A percentile compares a stretch with the other conserved stretches of the same genome.
phyloP scores from a whole-genome alignment of 2,888 invertebrate genomes.

The Epirrita christyi region DNA sequence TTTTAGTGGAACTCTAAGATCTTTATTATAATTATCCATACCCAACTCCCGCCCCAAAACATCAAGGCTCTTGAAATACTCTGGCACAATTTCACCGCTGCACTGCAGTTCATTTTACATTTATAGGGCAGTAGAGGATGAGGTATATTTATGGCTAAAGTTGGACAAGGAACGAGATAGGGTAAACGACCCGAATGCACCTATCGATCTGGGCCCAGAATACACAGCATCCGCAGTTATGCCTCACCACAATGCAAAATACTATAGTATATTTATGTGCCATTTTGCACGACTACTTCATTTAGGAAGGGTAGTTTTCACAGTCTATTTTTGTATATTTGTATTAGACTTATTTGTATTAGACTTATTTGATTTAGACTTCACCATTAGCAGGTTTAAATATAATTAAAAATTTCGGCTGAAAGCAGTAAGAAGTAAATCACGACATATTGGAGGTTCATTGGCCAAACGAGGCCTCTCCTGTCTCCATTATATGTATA shows the following conservation, averaged over 20 bases:
- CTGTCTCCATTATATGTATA: neutral
- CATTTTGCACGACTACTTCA: too few relatives aligned
- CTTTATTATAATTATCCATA: too few relatives aligned
- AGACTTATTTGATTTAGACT: too few relatives aligned
- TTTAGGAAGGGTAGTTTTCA: too few relatives aligned
- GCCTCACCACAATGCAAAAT: neutral
- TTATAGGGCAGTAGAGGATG: constrained; percentile 49
- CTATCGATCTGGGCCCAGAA: constrained; percentile 48
- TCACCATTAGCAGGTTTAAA: too few relatives aligned
- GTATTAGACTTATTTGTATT: too few relatives aligned
- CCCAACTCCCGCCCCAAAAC: neutral
- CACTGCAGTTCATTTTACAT: constrained; percentile 50
- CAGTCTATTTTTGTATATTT: too few relatives aligned
- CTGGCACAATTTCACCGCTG: constrained; percentile 33
- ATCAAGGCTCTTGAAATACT: constrained; percentile 1
- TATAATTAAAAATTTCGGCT: too few relatives aligned
- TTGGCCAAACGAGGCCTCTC: constrained; percentile 9
- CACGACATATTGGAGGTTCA: constrained; percentile 21
- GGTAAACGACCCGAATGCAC: constrained; percentile 58
- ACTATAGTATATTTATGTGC: neutral
- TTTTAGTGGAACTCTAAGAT: too few relatives aligned
- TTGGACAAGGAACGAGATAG: constrained; percentile 38
- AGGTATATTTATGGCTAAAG: constrained; percentile 40
- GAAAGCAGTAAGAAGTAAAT: neutral
- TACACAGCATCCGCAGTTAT: neutral